phyloP scores from a whole-genome alignment of 2,797 vertebrate species.

The Lophotriccus pileatus region DNA sequence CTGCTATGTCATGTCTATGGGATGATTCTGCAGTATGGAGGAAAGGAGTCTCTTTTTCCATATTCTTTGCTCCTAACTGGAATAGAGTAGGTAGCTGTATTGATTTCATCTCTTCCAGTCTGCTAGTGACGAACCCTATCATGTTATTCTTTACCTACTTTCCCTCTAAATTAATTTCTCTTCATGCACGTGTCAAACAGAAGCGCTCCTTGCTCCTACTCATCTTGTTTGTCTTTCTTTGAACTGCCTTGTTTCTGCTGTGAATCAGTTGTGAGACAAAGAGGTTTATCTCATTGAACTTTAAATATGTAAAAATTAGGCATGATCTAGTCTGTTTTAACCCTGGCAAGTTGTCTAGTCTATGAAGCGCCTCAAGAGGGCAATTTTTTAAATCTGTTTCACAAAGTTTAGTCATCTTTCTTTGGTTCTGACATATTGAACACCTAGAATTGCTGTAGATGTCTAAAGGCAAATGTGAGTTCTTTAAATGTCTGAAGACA shows the following conservation, averaged over 20 bases:
- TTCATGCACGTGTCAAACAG: background rate
- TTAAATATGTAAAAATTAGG: background rate
- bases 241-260: background rate
- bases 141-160: background rate
- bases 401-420: background rate
- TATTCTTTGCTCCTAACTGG: background rate
- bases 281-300: background rate
- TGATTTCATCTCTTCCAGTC: background rate
- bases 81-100: background rate
- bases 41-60: background rate
- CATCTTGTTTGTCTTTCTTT: slow-evolving; percentile 30
- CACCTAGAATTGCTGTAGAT: background rate
- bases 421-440: background rate
- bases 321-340: background rate
- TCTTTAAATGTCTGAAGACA: background rate
- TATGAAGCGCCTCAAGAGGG: background rate
- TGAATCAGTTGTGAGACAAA: slow-evolving; percentile 6
- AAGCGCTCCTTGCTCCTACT: background rate
- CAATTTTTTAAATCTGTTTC: background rate
- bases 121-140: background rate
- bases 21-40: background rate
- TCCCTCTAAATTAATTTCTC: slow-evolving; percentile 23
- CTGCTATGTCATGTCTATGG: background rate
- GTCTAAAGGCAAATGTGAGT: background rate
- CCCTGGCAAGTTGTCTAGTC: background rate